Conservation (phyloP, 2,797 vertebrate species). For the Sylvia borin region DNA sequence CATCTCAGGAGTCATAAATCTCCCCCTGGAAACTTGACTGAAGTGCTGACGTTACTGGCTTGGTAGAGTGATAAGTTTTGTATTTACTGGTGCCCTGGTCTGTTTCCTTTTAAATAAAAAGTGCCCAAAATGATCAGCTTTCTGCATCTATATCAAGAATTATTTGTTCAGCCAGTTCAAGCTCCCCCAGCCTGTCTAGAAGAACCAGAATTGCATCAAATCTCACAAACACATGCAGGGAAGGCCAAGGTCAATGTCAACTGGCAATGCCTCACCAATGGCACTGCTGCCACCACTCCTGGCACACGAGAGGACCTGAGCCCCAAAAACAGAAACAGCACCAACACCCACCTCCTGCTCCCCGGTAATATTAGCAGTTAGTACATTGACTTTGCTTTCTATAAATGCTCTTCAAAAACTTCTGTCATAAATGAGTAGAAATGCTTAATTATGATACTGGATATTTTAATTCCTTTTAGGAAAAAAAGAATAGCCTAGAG, state of each 20-base stretch:
- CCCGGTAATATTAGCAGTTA: not conserved
- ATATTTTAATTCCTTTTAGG: slow-evolving; percentile 64
- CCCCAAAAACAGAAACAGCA: not conserved
- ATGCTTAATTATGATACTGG: slow-evolving; percentile 35
- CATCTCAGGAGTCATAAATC: slow-evolving; percentile 42
- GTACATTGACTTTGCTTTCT: not conserved
- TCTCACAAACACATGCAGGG: not conserved
- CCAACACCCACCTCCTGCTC: not conserved
- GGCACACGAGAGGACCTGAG: accelerated
- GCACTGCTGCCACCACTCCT: not conserved
- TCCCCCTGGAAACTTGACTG: slow-evolving; percentile 37
- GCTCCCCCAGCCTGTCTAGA: not conserved
- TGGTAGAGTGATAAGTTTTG: not conserved
- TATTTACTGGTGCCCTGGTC: not conserved
- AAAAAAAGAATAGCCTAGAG: slow-evolving; percentile 66
- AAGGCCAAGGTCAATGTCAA: not conserved
- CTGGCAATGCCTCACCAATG: accelerated
- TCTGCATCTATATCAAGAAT: not conserved
- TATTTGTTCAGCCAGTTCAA: not conserved
- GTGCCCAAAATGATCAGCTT: not conserved
- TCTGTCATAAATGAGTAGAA: slow-evolving; percentile 33
- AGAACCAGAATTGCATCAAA: not conserved
- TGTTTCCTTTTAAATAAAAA: not conserved
- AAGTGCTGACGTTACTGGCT: not conserved
- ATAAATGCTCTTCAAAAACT: not conserved